Evolutionary conservation across 2,888 invertebrate species (phyloP).

Genomic region (Tenthredo amoena): DNA sequence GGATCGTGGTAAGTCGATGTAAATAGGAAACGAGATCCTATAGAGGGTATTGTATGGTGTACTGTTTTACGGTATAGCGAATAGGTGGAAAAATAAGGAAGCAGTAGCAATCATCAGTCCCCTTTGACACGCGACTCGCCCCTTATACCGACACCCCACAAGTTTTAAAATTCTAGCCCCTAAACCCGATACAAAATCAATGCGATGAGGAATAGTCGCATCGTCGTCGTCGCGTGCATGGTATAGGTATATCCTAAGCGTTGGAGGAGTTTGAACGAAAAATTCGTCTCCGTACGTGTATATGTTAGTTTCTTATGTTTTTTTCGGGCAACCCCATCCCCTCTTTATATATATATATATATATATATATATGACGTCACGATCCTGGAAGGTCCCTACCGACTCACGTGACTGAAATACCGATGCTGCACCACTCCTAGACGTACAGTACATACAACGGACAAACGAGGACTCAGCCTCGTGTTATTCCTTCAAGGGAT

Average conservation of each 20-base stretch:
- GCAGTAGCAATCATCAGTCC: constrained; percentile 53
- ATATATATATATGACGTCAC: constrained; percentile 64
- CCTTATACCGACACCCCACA: constrained; percentile 61
- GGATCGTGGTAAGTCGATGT: background rate
- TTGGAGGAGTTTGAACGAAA: constrained; percentile 32
- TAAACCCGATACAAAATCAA: constrained; percentile 71
- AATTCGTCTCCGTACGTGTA: background rate
- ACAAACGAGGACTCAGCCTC: constrained; percentile 26
- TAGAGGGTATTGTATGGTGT: constrained; percentile 3
- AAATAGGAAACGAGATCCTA: background rate
- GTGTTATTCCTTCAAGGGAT: constrained; percentile 46
- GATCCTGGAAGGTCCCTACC: constrained; percentile 32
- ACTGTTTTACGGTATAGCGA: background rate
- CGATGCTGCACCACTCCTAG: constrained; percentile 58
- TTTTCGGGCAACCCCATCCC: background rate
- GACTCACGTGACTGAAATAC: constrained; percentile 73
- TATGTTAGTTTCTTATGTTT: constrained; percentile 8
- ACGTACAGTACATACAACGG: background rate
- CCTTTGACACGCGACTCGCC: constrained; percentile 65
- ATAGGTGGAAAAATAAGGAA: constrained; percentile 31
- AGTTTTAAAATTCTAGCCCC: constrained; percentile 68
- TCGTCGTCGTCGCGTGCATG: constrained; percentile 47
- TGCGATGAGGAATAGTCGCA: constrained; percentile 59
- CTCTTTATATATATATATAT: constrained; percentile 57
- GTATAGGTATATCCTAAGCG: background rate